These are phyloP conservation scores for Neoseiulus cucumeris DNA, from an alignment of 1,140 invertebrate species.

Conservation along the genomic window DNA sequence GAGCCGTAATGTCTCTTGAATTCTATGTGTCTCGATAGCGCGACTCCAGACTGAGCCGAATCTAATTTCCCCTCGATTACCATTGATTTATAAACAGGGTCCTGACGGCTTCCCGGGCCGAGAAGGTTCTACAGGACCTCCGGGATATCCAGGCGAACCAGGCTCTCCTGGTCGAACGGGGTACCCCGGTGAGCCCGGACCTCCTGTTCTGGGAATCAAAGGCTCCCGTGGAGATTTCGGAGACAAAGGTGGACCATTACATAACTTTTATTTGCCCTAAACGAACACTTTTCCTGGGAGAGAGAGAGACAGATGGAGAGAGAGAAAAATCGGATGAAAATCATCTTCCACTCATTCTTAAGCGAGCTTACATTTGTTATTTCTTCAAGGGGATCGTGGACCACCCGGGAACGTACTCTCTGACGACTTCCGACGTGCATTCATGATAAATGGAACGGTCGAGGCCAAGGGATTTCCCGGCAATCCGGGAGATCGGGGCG, in stretches of 20 bases:
- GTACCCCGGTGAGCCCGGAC: neutral
- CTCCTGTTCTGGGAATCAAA: neutral
- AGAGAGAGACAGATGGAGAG: neutral
- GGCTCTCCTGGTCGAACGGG: neutral
- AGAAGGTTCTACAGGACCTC: constrained; percentile 12
- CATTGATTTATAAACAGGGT: neutral
- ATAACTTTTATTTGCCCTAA: neutral
- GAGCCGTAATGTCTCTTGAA: neutral
- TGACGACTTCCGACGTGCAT: neutral
- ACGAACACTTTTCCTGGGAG: neutral
- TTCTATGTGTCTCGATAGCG: no score
- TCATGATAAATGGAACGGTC: constrained; percentile 12
- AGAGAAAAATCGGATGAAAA: neutral
- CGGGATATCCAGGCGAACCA: neutral
- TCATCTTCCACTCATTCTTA: neutral
- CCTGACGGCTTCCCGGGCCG: constrained; percentile 8
- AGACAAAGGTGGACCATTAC: neutral
- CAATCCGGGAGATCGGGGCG: neutral
- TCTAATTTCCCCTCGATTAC: no score
- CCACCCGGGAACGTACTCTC: neutral
- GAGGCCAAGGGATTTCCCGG: constrained; percentile 12
- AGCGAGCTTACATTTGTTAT: neutral
- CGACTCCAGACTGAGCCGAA: no score
- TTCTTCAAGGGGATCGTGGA: neutral
- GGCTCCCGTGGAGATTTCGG: neutral